Conservation (phyloP, 2,113 vertebrate species). For the Halcyon senegalensis region DNA sequence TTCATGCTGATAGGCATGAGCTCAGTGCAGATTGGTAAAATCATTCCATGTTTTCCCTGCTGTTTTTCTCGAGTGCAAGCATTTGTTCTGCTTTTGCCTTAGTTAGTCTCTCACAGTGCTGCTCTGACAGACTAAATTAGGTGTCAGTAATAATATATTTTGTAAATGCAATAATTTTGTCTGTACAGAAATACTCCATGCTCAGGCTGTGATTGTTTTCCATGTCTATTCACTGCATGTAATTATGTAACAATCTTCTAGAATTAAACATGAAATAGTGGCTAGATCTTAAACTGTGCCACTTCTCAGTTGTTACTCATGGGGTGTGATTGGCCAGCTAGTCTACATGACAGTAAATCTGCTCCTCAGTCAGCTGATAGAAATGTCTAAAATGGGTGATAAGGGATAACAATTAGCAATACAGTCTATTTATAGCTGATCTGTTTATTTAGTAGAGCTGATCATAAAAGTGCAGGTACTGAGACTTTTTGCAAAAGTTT, state of each 20-base stretch:
- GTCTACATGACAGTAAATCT: neutral
- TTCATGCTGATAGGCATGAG: neutral
- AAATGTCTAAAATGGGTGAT: neutral
- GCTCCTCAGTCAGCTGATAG: neutral
- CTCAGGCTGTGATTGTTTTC: neutral
- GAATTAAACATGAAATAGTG: neutral
- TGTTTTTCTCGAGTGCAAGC: slow-evolving; percentile 19
- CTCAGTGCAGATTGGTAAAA: neutral
- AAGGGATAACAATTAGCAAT: neutral
- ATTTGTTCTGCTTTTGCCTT: slow-evolving; percentile 43
- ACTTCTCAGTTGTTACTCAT: neutral
- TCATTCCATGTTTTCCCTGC: neutral
- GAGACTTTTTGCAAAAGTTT: neutral
- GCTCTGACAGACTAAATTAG: slow-evolving; percentile 33
- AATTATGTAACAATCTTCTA: neutral
- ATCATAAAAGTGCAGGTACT: neutral
- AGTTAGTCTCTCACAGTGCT: slow-evolving; percentile 29
- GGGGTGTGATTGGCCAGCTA: neutral
- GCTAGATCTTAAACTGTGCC: neutral
- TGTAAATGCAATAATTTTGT: neutral
- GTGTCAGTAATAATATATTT: slow-evolving; percentile 8
- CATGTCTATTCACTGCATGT: fast-evolving
- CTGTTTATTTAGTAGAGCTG: neutral
- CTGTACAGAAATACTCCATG: neutral
- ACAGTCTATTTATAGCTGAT: neutral